Evolutionary conservation across 2,797 vertebrate genomes (phyloP), one percentile per base, ranked within the genome.

Genomic region (Acanthopagrus latus): DNA sequence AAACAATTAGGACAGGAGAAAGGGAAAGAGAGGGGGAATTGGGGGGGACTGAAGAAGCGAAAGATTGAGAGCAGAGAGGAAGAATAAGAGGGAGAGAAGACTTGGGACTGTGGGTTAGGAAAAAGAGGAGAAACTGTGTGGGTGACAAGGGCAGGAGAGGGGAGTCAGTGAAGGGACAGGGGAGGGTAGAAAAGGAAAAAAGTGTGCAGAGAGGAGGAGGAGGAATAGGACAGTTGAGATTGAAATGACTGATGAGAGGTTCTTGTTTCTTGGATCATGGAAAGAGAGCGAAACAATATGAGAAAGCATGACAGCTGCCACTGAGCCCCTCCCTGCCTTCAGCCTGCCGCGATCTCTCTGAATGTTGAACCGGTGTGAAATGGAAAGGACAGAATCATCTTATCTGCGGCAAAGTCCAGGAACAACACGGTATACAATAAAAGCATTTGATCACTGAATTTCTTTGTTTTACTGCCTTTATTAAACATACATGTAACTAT

Each of bases 1-100:
- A 97, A 97, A 97, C 91, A 98, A 97, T 98, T 97, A 98, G 95
- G 95, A 95, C 93, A 91, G 93, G 55, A 46, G 63, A 57, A 60
- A 71, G 68, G 80, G 76, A 82, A 47, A 60, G 58, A 64, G 46
- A 78, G 44, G 43, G 52, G 52, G 16, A 16, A n/a, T 7, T 7
- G 8, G 29, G 12, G 29, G 48, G 21, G 66, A 63, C 20, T 62
- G 74, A 58, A 52, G 48, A 46, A 23, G 33, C 43, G 54, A 67
- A 41, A 41, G 59, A 79, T 44, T 47, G 44, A 80, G 44, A 52
- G 63, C 11, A 54, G 60, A 29, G 23, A 38, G n/a, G n/a, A 29
- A 46, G 21, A 74, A 57, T 20, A 23, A 43, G 43, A 74, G 20
- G 89, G 89, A 89, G 58, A 85, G 13, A 50, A 66, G 77, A 77